Conservation (phyloP, 2,797 vertebrate genomes). For the Emys orbicularis region DNA sequence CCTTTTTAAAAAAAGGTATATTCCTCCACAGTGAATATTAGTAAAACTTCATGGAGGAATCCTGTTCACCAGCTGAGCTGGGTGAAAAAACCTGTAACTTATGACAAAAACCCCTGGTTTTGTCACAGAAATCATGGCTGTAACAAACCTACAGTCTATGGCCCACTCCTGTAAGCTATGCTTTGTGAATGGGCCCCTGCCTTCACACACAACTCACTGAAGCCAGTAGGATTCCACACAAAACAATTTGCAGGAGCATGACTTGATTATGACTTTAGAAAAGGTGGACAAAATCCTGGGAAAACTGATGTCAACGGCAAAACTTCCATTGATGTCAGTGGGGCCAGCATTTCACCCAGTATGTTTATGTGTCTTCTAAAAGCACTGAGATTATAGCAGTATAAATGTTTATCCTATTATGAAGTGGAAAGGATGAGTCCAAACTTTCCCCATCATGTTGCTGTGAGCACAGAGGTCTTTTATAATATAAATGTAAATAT, state of each 20-base stretch:
- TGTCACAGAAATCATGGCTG: not conserved
- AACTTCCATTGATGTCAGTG: not conserved
- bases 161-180: not conserved
- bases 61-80: not conserved
- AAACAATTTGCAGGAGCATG: not conserved
- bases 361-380: not conserved
- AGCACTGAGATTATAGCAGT: not conserved
- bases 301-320: not conserved
- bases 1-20: not conserved
- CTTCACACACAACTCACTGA: not conserved
- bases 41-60: not conserved
- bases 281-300: not conserved
- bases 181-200: not conserved
- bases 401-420: not conserved
- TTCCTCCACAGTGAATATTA: not conserved
- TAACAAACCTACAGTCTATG: not conserved
- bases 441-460: conserved; percentile 42
- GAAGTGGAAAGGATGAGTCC: not conserved
- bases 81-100: not conserved
- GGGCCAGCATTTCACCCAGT: not conserved
- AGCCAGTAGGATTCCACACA: not conserved
- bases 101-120: not conserved
- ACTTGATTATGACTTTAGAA: not conserved
- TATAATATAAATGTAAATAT: conserved; percentile 71
- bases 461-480: conserved; percentile 62